Base-by-base conservation (phyloP, 1,140 invertebrate species). In the Asbolus verrucosus region DNA sequence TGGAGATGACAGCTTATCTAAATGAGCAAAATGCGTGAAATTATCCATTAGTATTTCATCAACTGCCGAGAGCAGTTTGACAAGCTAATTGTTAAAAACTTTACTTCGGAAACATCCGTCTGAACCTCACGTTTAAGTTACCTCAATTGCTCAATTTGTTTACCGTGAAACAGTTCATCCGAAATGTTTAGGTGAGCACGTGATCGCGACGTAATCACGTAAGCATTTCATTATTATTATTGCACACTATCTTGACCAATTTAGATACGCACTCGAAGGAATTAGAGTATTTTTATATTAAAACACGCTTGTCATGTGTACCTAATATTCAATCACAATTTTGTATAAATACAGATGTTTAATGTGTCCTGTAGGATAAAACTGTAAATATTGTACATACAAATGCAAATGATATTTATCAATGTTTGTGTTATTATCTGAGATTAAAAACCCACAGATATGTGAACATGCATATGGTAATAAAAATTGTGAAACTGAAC, bases 221-320 rank as follows among this genome's bases (percentile, higher is more conserved):
- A n/a, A n/a, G n/a, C 41, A 46, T 9, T 41, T 11, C n/a, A 11
- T 4, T 4, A 41, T 41, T 41, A 15, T 46, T 46, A n/a, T 54
- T 72, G 74, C 74, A 75, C 74, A 66, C 65, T 30, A 4, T 73
- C 73, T 75, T 75, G 74, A 75, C 74, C 74, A 75, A 75, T 73
- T 67, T 73, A 69, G 67, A 71, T 62, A 71, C 65, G 74, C 74
- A 75, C 72, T 69, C 21, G 61, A 67, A 73, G 65, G 67, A 75
- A 67, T 71, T 75, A 73, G 74, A 67, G 73, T 75, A 75, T 75
- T 75, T 75, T 75, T 75, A 50, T 75, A 75, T 67, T 68, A 54
- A 72, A 54, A 68, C 65, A 54, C 54, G 62, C 65, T 71, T 67
- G 50, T 71, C 65, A 59, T 67, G 43, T 71, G 70, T 71, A 71